A percentile compares a stretch with the other conserved stretches of the same genome.
phyloP scores from a whole-genome alignment of 1,140 invertebrate genomes.

The Drosophila ogumai region DNA sequence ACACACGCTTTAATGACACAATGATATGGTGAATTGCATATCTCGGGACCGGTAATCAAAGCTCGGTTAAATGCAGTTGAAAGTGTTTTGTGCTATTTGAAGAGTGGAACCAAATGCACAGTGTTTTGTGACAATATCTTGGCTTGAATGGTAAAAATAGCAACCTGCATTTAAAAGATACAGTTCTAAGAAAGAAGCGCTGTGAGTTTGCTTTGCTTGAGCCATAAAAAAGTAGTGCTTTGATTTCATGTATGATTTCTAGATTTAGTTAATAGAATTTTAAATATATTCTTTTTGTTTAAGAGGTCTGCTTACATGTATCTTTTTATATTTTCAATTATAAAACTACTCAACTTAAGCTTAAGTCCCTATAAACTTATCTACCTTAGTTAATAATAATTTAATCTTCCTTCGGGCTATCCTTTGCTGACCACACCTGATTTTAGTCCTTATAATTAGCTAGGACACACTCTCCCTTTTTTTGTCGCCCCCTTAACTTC shows the following conservation, averaged over 20 bases:
- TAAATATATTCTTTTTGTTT: too few species aligned
- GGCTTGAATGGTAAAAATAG: not conserved
- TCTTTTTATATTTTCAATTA: not conserved
- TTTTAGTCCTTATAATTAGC: constrained; percentile 16
- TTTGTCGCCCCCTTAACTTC: not conserved
- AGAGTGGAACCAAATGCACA: constrained; percentile 11
- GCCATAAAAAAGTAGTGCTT: not conserved
- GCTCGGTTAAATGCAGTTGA: not conserved
- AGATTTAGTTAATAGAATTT: not conserved
- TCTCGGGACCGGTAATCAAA: constrained; percentile 15
- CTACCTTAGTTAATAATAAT: too few species aligned
- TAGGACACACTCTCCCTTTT: constrained; percentile 1
- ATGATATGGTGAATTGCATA: constrained; percentile 28
- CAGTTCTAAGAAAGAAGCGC: not conserved
- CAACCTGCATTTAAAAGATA: not conserved
- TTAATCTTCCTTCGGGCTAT: not conserved
- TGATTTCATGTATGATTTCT: not conserved
- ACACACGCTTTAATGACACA: constrained; percentile 32
- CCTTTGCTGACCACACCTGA: not conserved
- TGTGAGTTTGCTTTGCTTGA: constrained; percentile 3
- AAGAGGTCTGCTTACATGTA: not conserved
- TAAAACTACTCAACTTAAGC: too few species aligned
- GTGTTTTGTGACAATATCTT: constrained; percentile 5
- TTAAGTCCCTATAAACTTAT: not conserved
- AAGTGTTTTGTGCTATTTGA: constrained; percentile 27